Conservation (phyloP, 2,113 vertebrate genomes). For the Malurus melanocephalus region DNA sequence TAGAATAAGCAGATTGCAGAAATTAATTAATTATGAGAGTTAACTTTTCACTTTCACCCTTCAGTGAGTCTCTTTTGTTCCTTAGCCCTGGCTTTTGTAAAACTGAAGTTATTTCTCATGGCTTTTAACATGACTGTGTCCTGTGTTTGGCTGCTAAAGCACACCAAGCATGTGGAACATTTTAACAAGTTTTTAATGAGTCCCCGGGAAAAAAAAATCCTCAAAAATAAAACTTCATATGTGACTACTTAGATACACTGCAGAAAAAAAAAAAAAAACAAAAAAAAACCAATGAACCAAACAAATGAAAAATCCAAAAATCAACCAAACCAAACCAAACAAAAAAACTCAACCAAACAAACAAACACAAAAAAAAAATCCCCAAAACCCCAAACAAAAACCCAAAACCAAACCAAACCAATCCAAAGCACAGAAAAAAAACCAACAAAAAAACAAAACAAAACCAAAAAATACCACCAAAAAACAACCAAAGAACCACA, state of each 20-base stretch:
- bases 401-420: neutral
- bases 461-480: neutral
- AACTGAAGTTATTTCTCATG: neutral
- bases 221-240: neutral
- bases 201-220: slow-evolving; percentile 14
- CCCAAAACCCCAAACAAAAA: neutral
- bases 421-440: no score
- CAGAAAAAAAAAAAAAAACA: neutral
- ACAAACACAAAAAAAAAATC: no score
- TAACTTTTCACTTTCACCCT: slow-evolving; percentile 4
- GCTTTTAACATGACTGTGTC: slow-evolving; percentile 18
- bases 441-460: neutral
- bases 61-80: neutral
- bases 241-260: neutral
- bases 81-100: neutral
- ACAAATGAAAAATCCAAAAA: no score
- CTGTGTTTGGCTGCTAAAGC: neutral
- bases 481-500: no score
- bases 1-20: neutral
- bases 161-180: neutral
- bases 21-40: slow-evolving; percentile 39
- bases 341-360: no score
- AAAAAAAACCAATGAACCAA: no score
- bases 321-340: neutral
- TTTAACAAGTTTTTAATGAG: slow-evolving; percentile 51